Percentiles rank a stretch among this genome's conserved stretches.
Evolutionary conservation across 2,888 invertebrate genomes (phyloP).

Genomic region (Cepaea hortensis): DNA sequence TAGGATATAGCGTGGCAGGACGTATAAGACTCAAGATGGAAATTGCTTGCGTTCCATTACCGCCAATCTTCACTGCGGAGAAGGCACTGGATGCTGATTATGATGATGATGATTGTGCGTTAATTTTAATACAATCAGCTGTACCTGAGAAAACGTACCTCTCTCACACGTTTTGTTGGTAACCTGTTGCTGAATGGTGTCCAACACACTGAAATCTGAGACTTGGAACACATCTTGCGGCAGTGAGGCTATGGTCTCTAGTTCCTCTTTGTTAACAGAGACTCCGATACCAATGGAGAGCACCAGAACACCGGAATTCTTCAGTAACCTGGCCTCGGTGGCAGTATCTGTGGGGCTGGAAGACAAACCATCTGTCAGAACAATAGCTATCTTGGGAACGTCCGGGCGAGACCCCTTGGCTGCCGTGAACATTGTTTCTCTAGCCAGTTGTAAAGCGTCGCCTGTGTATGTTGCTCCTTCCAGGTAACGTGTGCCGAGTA

Average conservation of each 20-base stretch:
- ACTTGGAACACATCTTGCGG: constrained; percentile 26
- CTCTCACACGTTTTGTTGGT: constrained; percentile 28
- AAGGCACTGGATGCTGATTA: too few species aligned
- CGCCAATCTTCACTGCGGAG: too few species aligned
- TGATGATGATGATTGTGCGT: too few species aligned
- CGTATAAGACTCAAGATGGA: too few species aligned
- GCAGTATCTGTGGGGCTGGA: neutral
- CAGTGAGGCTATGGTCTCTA: constrained; percentile 9
- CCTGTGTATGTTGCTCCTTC: constrained; percentile 23
- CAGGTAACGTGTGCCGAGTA: neutral
- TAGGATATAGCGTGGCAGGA: too few species aligned
- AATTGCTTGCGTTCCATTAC: too few species aligned
- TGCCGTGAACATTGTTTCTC: neutral
- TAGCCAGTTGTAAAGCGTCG: constrained; percentile 23
- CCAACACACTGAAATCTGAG: constrained; percentile 12
- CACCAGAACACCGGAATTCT: neutral
- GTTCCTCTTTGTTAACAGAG: neutral
- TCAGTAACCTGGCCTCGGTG: constrained; percentile 5
- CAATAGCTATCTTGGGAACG: constrained; percentile 20
- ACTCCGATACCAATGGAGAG: constrained; percentile 13
- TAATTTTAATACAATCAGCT: too few species aligned
- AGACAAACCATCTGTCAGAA: constrained; percentile 37
- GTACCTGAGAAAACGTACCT: neutral
- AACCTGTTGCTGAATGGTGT: constrained; percentile 20
- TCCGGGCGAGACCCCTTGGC: constrained; percentile 17